phyloP scores from a whole-genome alignment of 2,888 invertebrate genomes.

The Apamea anceps region DNA sequence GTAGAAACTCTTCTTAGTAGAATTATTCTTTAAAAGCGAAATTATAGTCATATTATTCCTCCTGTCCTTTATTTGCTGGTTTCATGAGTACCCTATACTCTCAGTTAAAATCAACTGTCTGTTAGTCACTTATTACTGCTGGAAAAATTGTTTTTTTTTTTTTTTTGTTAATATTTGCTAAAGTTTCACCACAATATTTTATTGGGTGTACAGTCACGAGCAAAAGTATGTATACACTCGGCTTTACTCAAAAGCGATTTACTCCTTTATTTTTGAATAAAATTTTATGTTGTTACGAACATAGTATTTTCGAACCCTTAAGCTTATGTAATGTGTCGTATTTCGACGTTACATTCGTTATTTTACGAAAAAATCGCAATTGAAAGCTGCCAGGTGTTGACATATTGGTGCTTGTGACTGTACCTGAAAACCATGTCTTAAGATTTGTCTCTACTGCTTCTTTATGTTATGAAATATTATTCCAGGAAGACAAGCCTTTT shows the following conservation, averaged over 20 bases:
- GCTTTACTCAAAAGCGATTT: too few species aligned
- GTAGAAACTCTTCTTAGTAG: not conserved
- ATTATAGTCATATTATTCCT: not conserved
- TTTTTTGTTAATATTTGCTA: not conserved
- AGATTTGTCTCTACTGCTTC: not conserved
- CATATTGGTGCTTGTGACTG: too few species aligned
- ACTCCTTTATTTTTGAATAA: too few species aligned
- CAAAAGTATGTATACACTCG: too few species aligned
- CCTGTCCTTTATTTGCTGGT: not conserved
- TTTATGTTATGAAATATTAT: conserved; percentile 46
- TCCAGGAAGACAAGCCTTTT: conserved; percentile 94
- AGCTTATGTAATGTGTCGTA: too few species aligned
- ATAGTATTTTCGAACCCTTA: too few species aligned
- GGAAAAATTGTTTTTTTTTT: too few species aligned
- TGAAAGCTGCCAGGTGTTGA: too few species aligned
- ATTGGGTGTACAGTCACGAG: too few species aligned
- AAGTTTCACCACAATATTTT: not conserved
- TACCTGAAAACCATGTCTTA: not conserved
- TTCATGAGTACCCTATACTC: not conserved
- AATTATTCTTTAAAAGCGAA: not conserved
- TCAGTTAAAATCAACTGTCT: conserved; percentile 1
- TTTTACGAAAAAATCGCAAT: too few species aligned
- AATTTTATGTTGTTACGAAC: too few species aligned
- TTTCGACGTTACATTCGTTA: too few species aligned
- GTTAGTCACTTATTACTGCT: not conserved